A percentile compares a stretch with the other conserved stretches of the same genome.
These are phyloP conservation scores for Phasianus colchicus DNA, from an alignment of 2,113 vertebrate species.

Conservation along the genomic window DNA sequence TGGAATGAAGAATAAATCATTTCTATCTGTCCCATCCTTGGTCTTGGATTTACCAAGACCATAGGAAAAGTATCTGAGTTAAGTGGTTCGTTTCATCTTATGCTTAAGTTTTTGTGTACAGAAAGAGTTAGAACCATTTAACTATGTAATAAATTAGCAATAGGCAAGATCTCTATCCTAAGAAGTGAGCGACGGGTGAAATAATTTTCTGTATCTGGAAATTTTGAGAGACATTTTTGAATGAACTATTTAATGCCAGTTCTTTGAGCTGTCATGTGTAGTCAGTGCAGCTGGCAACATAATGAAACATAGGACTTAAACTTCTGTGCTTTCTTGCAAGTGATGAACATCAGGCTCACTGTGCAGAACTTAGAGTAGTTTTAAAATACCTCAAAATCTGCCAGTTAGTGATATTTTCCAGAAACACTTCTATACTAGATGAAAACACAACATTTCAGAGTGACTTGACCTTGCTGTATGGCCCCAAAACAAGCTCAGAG, in stretches of 20 bases:
- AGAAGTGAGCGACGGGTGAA: background rate
- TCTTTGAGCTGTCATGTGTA: background rate
- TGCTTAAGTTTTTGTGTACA: background rate
- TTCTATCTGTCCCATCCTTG: accelerated
- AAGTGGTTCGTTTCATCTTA: background rate
- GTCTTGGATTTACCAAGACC: background rate
- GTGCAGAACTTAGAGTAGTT: background rate
- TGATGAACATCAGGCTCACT: background rate
- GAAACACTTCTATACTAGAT: background rate
- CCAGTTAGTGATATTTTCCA: background rate
- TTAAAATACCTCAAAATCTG: background rate
- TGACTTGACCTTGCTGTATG: background rate
- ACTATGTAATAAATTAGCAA: background rate
- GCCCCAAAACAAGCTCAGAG: background rate
- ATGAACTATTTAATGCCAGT: background rate
- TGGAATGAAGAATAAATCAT: background rate
- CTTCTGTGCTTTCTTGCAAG: background rate
- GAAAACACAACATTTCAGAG: background rate
- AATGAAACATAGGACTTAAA: background rate
- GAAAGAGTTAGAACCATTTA: background rate
- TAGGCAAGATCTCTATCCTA: background rate
- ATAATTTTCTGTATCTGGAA: background rate
- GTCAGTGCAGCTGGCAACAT: background rate
- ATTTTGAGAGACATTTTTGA: background rate
- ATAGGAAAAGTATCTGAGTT: background rate